phyloP scores from a whole-genome alignment of 30 jellyfish, hydroid and myxozoan genomes.

The Pseudorhiza aurosa region DNA sequence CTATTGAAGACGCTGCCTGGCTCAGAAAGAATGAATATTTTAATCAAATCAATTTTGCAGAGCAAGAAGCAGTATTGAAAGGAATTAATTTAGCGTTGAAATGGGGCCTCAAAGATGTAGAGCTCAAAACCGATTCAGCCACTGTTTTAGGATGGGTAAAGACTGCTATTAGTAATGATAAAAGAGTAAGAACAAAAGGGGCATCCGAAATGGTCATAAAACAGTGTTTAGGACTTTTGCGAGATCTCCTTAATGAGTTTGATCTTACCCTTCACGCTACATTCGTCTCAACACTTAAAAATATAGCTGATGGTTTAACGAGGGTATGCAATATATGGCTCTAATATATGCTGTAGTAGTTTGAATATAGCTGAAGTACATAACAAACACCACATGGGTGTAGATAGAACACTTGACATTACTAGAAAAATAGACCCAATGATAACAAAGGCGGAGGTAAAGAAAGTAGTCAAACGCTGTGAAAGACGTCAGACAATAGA shows the following conservation, averaged over 20 bases:
- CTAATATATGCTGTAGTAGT: not conserved
- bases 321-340: constrained; percentile 8
- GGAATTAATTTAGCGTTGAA: constrained; percentile 11
- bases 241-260: constrained; percentile 6
- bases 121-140: constrained; percentile 5
- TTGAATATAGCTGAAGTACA: constrained; percentile 2
- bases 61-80: constrained; percentile 8
- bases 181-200: not conserved
- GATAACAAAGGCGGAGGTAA: not conserved
- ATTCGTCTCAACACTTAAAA: constrained; percentile 27
- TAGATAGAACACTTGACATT: not conserved
- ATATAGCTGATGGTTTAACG: constrained; percentile 25
- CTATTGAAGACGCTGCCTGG: constrained; percentile 28
- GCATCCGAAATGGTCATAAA: constrained; percentile 25
- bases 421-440: not conserved
- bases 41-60: constrained; percentile 28
- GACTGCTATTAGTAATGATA: not conserved
- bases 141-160: constrained; percentile 4
- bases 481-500: not conserved
- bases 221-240: constrained; percentile 13
- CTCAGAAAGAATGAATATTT: not conserved
- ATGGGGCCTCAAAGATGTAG: not conserved
- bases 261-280: not conserved
- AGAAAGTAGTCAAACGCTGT: not conserved
- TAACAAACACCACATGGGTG: not conserved